phyloP scores from a whole-genome alignment of 1,140 invertebrate species.

The Propsilocerus akamusi region DNA sequence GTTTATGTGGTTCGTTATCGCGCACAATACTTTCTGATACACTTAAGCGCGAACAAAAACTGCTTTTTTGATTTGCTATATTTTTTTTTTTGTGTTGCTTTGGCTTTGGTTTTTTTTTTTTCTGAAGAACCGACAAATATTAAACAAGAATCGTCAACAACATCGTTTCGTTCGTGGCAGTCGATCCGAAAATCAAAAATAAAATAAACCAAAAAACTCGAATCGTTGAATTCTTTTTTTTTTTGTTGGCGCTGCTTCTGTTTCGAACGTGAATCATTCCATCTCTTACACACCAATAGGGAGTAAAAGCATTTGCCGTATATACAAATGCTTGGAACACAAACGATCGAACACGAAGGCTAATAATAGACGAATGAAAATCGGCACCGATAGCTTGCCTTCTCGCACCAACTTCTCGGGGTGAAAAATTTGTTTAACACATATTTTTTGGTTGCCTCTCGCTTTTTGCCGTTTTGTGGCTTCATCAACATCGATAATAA shows the following conservation, averaged over 20 bases:
- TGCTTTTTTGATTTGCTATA: not conserved
- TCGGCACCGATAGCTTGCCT: no score
- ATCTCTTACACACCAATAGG: not conserved
- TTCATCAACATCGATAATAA: no score
- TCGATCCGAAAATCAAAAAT: slow-evolving; percentile 1
- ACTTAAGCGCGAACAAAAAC: not conserved
- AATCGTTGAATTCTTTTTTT: not conserved
- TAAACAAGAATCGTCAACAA: not conserved
- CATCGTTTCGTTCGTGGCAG: not conserved
- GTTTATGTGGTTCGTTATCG: no score
- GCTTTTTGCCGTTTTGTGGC: no score
- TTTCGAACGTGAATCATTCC: not conserved
- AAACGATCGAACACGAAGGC: no score
- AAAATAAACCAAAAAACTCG: slow-evolving; percentile 2
- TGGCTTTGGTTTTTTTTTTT: no score
- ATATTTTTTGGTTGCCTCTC: no score
- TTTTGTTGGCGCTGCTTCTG: slow-evolving; percentile 1
- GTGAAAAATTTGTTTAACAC: no score
- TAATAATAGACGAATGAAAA: not conserved
- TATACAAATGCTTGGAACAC: not conserved
- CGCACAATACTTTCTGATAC: not conserved
- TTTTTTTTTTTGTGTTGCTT: not conserved
- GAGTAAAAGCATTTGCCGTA: no score
- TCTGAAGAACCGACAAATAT: no score
- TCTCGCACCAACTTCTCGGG: no score